phyloP scores from a whole-genome alignment of 1,140 invertebrate species.

The Goniozus legneri region DNA sequence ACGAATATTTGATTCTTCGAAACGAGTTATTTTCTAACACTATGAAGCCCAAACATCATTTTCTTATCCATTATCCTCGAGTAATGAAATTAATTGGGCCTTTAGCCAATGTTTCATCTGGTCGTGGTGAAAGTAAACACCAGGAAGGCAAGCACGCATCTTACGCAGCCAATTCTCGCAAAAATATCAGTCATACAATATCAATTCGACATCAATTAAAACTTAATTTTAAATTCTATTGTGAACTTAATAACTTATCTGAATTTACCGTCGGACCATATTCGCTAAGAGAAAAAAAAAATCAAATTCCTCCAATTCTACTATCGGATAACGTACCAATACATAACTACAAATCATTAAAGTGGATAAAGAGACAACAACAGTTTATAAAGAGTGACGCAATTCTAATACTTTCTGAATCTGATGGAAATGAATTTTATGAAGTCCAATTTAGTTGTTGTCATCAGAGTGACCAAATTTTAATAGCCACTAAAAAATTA shows the following conservation, averaged over 20 bases:
- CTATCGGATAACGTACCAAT: not conserved
- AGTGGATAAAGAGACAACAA: not conserved
- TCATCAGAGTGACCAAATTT: not conserved
- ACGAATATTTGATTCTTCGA: constrained; percentile 14
- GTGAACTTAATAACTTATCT: not conserved
- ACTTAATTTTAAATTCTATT: constrained; percentile 7
- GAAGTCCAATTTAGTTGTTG: not conserved
- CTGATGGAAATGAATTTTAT: constrained; percentile 1
- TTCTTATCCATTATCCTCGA: constrained; percentile 12
- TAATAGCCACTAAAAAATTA: constrained; percentile 1
- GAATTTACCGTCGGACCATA: not conserved
- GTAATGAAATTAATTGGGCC: constrained; percentile 5
- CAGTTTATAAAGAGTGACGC: not conserved
- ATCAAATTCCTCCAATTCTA: not conserved
- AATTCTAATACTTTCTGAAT: constrained; percentile 5
- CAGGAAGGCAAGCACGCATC: constrained; percentile 10
- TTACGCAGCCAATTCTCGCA: constrained; percentile 2
- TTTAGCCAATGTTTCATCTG: constrained; percentile 11
- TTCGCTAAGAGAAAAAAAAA: not conserved
- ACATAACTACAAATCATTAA: not conserved
- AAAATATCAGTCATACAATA: constrained; percentile 11
- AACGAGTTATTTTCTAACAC: constrained; percentile 15
- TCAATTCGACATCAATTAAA: constrained; percentile 6
- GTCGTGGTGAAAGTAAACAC: constrained; percentile 13
- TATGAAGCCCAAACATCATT: constrained; percentile 15